Conservation (phyloP, 92 coral and sea anemone genomes). For the Porites cylindrica region DNA sequence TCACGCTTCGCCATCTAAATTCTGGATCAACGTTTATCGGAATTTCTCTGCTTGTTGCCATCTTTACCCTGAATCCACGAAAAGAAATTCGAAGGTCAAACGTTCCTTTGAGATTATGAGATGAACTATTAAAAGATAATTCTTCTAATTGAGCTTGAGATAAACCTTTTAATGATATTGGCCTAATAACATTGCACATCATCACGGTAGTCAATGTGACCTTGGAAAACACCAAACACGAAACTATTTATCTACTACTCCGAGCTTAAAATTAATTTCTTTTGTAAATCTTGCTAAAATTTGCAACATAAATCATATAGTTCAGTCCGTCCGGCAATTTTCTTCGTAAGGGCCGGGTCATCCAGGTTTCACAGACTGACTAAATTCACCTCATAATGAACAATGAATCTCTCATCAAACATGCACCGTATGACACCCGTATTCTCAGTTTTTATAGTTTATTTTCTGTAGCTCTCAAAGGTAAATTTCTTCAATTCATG, state of each 20-base stretch:
- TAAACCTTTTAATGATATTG: conserved; percentile 22
- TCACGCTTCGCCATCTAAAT: conserved; percentile 2
- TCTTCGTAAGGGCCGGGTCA: neutral
- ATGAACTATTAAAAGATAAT: neutral
- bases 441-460: neutral
- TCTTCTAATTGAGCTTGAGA: neutral
- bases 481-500: neutral
- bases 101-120: neutral
- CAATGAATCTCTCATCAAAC: neutral
- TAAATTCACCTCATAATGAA: too few relatives aligned
- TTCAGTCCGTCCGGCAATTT: neutral
- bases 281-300: neutral
- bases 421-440: neutral
- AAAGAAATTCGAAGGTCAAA: neutral
- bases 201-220: too few relatives aligned
- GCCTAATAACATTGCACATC: neutral
- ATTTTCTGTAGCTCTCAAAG: neutral
- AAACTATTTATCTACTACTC: too few relatives aligned
- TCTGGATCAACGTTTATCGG: conserved; percentile 69
- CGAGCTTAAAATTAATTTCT: neutral
- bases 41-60: conserved; percentile 53
- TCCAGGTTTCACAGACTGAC: too few relatives aligned
- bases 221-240: too few relatives aligned
- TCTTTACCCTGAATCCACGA: neutral
- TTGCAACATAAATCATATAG: neutral